Base-by-base conservation (phyloP, 1,140 invertebrate species). In the Ceratoteleas bidentatus region DNA sequence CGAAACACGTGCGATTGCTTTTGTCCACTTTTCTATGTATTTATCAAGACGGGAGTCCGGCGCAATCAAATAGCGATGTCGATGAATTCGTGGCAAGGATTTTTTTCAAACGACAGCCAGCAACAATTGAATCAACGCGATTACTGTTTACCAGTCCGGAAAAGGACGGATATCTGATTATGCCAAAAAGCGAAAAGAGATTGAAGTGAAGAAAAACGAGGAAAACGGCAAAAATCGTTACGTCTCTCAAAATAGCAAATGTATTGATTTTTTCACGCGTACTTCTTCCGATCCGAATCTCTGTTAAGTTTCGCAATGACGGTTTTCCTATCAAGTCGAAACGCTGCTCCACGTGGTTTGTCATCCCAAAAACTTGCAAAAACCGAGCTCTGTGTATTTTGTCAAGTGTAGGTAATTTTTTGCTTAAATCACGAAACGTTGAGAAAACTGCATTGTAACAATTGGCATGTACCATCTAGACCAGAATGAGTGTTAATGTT, bases 211-310 rank as follows among this genome's bases (percentile, higher is more conserved):
- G 14, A 40, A 40, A 40, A 2, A 40, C 6, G 13, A 33, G 11
- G 40, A 72, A 83, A 90, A 89, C 87, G 88, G 89, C 88, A 90
- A 89, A 88, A 87, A 89, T 90, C 86, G 85, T 84, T 86, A 86
- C 76, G 64, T 77, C 85, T 81, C 77, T 84, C 75, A 85, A 78
- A 75, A 84, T 85, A 84, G 79, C 76, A 69, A 85, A 85, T 77
- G 83, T 86, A 86, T 87, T 60, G 83, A 24, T 24, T 24, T 24
- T 85, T 79, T 86, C 70, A 75, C 65, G 86, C 70, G 65, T 83
- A 68, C 83, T 76, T 87, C 81, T 88, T 88, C 86, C 82, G 83
- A 87, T 88, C 86, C 82, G 83, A 87, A 78, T 87, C 85, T 85
- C 81, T 81, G 68, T 85, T 84, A 70, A 81, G 83, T 88, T 89